phyloP scores from a whole-genome alignment of 1,140 invertebrate genomes.

The Drosophila chauvacae region DNA sequence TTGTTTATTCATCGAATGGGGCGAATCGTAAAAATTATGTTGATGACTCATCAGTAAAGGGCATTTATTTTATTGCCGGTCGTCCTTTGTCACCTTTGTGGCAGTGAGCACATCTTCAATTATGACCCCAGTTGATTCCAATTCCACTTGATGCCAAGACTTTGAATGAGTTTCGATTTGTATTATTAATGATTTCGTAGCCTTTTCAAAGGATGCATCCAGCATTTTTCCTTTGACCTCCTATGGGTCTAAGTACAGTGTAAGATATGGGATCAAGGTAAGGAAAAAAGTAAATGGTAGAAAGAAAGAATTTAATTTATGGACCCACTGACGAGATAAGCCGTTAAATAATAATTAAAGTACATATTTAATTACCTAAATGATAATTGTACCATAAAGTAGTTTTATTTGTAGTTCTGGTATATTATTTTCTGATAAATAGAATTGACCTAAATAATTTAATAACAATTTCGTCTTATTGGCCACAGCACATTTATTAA shows the following conservation, averaged over 20 bases:
- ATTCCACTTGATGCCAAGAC: conserved; percentile 60
- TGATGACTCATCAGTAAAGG: conserved; percentile 83
- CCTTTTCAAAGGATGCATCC: conserved; percentile 1
- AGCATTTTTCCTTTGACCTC: background rate
- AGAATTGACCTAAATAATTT: too few relatives aligned
- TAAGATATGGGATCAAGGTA: too few relatives aligned
- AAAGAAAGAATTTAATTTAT: background rate
- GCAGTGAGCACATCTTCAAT: conserved; percentile 42
- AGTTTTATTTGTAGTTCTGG: too few relatives aligned
- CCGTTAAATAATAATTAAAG: background rate
- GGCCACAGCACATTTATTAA: too few relatives aligned
- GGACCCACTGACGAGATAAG: background rate
- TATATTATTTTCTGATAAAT: too few relatives aligned
- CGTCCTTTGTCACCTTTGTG: conserved; percentile 63
- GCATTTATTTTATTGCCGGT: conserved; percentile 80
- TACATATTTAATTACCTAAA: too few relatives aligned
- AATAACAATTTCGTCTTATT: too few relatives aligned
- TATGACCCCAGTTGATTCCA: conserved; percentile 62
- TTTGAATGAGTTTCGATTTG: conserved; percentile 78
- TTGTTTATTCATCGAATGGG: conserved; percentile 81
- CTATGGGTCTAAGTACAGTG: background rate
- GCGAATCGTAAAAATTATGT: conserved; percentile 82
- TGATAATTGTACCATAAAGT: too few relatives aligned
- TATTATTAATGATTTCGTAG: conserved; percentile 73
- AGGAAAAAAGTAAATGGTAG: background rate